phyloP scores from a whole-genome alignment of 2,888 invertebrate species.

The Drosophila mettleri region DNA sequence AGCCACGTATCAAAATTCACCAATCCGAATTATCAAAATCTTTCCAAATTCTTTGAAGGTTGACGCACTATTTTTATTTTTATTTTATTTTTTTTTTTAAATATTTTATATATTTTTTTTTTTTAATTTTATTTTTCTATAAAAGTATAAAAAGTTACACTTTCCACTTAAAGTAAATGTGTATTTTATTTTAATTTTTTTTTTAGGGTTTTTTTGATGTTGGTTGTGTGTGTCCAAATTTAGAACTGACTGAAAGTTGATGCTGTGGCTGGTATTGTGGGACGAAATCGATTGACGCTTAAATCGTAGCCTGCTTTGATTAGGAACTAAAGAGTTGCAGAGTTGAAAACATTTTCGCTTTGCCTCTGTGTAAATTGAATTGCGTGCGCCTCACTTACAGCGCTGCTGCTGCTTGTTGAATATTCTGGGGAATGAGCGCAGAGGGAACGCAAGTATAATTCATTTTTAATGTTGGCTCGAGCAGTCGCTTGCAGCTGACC shows the following conservation, averaged over 20 bases:
- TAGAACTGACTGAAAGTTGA: background rate
- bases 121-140: background rate
- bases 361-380: constrained; percentile 40
- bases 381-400: constrained; percentile 20
- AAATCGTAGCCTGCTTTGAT: background rate
- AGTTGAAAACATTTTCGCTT: background rate
- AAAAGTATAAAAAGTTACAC: constrained; percentile 14
- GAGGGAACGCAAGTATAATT: constrained; percentile 54
- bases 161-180: constrained; percentile 2
- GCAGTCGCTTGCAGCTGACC: constrained; percentile 48
- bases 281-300: too few species aligned
- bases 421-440: constrained; percentile 19
- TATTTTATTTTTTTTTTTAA: background rate
- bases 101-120: background rate
- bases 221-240: background rate
- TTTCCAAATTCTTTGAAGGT: too few species aligned
- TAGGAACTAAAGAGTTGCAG: background rate
- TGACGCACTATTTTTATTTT: too few species aligned
- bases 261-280: background rate
- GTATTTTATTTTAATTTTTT: background rate
- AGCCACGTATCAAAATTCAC: constrained; percentile 5
- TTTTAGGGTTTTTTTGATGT: background rate
- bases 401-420: constrained; percentile 11
- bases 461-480: constrained; percentile 67
- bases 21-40: background rate